A percentile compares a stretch with the other conserved stretches of the same genome.
Conservation (phyloP, 1,140 invertebrate genomes). For the Heliconius melpomene region DNA sequence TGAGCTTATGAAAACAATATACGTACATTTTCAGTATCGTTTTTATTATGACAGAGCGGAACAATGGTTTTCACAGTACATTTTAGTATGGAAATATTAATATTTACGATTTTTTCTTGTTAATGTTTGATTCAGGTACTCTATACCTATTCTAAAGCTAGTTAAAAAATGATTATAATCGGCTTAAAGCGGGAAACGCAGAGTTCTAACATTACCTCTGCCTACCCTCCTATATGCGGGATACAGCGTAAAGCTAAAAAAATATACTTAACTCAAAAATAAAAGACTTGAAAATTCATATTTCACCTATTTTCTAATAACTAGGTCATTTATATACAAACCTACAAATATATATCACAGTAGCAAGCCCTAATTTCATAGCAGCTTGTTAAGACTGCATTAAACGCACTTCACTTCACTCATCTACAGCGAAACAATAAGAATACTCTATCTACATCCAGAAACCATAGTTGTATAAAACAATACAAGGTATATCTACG, state of each 20-base stretch:
- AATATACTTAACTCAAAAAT: not conserved
- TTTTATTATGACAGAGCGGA: not conserved
- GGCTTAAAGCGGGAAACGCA: too few relatives aligned
- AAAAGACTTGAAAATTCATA: too few relatives aligned
- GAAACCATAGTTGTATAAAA: not conserved
- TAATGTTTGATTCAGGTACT: not conserved
- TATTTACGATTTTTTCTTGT: not conserved
- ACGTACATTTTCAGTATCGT: not conserved
- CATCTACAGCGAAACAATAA: constrained; percentile 1
- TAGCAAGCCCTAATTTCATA: not conserved
- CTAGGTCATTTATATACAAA: not conserved
- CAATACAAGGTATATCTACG: not conserved
- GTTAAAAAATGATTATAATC: too few relatives aligned
- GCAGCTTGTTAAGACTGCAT: constrained; percentile 1
- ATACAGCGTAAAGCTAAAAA: too few relatives aligned
- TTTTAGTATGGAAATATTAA: not conserved
- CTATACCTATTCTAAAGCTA: not conserved
- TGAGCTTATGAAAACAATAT: not conserved
- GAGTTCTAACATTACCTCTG: too few relatives aligned
- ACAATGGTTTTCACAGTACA: not conserved
- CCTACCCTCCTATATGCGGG: too few relatives aligned
- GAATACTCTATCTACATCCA: not conserved
- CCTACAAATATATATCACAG: not conserved
- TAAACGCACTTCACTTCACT: not conserved
- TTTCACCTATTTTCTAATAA: constrained; percentile 4